Conservation (phyloP, 2,797 vertebrate species). For the Sebastes oblongus region DNA sequence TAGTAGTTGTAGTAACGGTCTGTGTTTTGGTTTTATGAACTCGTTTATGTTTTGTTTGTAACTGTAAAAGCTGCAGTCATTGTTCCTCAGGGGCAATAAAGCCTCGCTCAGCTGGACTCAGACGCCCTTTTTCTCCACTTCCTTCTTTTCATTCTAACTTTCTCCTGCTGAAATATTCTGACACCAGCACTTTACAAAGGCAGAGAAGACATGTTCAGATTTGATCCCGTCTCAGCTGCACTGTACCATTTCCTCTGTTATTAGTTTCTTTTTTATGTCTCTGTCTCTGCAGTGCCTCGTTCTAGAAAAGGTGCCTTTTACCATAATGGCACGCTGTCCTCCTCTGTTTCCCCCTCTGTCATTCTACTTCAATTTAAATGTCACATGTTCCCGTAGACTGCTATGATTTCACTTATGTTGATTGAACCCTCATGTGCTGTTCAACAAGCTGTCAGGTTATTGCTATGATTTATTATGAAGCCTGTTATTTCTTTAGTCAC, state of each 20-base stretch:
- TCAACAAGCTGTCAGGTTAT: background rate
- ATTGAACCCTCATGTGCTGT: background rate
- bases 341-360: background rate
- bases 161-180: background rate
- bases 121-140: background rate
- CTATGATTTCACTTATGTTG: background rate
- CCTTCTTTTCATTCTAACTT: slow-evolving; percentile 5
- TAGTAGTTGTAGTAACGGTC: background rate
- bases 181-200: background rate
- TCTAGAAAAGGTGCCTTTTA: background rate
- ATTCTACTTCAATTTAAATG: background rate
- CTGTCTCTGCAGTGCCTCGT: background rate
- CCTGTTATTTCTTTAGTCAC: background rate
- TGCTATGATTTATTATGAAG: background rate
- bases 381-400: background rate
- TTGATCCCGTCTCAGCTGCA: background rate
- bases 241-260: background rate
- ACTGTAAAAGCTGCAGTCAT: background rate
- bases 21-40: background rate
- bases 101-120: slow-evolving; percentile 2
- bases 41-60: background rate
- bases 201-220: background rate
- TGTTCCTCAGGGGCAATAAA: background rate
- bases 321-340: background rate
- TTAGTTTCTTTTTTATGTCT: background rate